A percentile compares a stretch with the other conserved stretches of the same genome.
phyloP scores from a whole-genome alignment of 2,797 vertebrate genomes.

The Chelonia mydas region DNA sequence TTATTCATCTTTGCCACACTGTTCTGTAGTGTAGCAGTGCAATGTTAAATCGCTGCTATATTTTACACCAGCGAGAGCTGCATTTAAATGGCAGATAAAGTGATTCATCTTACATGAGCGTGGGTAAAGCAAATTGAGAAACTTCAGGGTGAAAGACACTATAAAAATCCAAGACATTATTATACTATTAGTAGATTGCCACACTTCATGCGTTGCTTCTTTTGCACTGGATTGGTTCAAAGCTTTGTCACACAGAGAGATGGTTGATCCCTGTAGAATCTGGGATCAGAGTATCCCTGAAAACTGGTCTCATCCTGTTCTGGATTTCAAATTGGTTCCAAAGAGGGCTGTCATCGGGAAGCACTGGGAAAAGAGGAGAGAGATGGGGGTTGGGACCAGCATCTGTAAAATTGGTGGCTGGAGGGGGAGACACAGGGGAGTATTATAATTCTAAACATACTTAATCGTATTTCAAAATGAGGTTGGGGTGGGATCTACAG shows the following conservation, averaged over 20 bases:
- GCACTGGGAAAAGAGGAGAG: neutral
- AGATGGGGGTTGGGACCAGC: neutral
- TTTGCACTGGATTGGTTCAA: neutral
- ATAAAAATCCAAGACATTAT: neutral
- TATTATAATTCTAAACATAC: neutral
- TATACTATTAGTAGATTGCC: neutral
- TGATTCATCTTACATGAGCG: neutral
- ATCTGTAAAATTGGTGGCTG: neutral
- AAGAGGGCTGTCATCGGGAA: slow-evolving; percentile 34
- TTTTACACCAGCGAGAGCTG: slow-evolving; percentile 23
- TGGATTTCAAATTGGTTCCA: slow-evolving; percentile 69
- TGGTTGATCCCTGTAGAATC: neutral
- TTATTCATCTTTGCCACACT: neutral
- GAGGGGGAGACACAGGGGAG: neutral
- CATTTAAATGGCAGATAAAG: neutral
- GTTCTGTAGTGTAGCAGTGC: neutral
- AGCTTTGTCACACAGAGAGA: neutral
- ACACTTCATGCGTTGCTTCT: accelerated
- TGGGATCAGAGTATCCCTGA: neutral
- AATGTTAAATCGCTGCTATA: neutral
- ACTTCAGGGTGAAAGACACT: neutral
- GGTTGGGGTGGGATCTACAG: neutral
- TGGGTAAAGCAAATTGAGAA: accelerated
- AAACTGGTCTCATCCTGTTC: slow-evolving; percentile 47
- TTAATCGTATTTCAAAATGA: neutral